A percentile compares a stretch with the other conserved stretches of the same genome.
Evolutionary conservation across 2,113 vertebrate species (phyloP).

Genomic region (Marmota flaviventris): DNA sequence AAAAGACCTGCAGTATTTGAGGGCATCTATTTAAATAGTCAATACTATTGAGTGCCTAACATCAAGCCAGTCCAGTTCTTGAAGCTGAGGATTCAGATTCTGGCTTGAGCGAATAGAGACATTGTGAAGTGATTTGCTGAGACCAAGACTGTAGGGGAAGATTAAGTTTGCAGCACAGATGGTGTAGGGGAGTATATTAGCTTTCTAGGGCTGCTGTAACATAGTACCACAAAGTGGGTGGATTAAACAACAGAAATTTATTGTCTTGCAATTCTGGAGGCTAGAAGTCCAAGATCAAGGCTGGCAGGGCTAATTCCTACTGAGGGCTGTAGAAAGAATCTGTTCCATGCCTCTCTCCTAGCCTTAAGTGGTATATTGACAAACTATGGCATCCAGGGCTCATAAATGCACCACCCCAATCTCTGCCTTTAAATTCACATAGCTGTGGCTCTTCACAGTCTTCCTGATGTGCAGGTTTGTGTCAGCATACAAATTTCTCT

Average conservation of each 20-base stretch:
- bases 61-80: not conserved
- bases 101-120: not conserved
- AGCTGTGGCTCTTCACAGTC: not conserved
- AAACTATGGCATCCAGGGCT: not conserved
- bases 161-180: not conserved
- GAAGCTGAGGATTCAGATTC: not conserved
- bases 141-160: not conserved
- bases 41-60: not conserved
- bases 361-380: not conserved
- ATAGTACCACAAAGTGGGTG: not conserved
- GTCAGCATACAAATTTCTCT: not conserved
- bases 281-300: not conserved
- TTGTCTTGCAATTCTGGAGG: not conserved
- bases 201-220: not conserved
- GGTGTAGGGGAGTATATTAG: no score
- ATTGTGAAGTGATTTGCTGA: not conserved
- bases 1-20: conserved; percentile 41
- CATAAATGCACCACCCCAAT: fast-evolving
- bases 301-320: not conserved
- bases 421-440: not conserved
- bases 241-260: not conserved
- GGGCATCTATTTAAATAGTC: not conserved
- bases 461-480: not conserved
- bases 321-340: not conserved
- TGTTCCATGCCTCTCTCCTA: not conserved